Base-by-base conservation (phyloP, 1,140 invertebrate genomes). In the Cherax destructor region DNA sequence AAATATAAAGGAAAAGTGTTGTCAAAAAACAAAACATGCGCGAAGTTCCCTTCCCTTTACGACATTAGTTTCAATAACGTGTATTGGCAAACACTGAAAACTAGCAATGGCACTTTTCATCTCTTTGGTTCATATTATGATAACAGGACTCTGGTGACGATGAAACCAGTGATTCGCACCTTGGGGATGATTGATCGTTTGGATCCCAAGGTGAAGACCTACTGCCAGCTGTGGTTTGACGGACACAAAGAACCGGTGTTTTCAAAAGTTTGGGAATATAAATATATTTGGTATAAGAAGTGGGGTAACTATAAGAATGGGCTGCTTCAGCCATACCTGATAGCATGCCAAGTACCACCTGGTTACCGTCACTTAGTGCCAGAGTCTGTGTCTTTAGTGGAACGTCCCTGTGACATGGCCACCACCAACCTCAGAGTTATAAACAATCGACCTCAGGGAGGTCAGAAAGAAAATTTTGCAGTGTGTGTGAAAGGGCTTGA, bases 401-500 rank as follows among this genome's bases (percentile, higher is more conserved):
- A 98, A 94, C 96, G 96, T 93, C 95, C 96, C 9, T 99, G 98
- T 94, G 97, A 98, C 93, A 97, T 96, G 41, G 96, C 97, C 5
- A 98, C 96, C 6, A 99, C 97, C 93, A 98, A 98, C 94, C 94
- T 99, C 30, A 95, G 97, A 5, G 97, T 99, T 1, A 97, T 98
- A 92, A 97, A 98, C 94, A 96, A 98, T 93, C 96, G 96, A 89
- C 93, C 94, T 76, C 92, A 94, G 69, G 78, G 81, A 11, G 94
- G 94, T 86, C 95, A 95, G 61, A 97, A 97, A 93, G 96, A 97
- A 93, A 96, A 97, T 1, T 98, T 99, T 94, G 98, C 98, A 1
- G 98, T 99, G 0, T 99, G 98, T 94, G 98, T 99, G 21, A 99
- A 99, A 93, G 95, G 98, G 96, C 94, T 99, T 21, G 98, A 99